Base-by-base conservation (phyloP, 2,888 invertebrate species). In the Teleiodes luculella region DNA sequence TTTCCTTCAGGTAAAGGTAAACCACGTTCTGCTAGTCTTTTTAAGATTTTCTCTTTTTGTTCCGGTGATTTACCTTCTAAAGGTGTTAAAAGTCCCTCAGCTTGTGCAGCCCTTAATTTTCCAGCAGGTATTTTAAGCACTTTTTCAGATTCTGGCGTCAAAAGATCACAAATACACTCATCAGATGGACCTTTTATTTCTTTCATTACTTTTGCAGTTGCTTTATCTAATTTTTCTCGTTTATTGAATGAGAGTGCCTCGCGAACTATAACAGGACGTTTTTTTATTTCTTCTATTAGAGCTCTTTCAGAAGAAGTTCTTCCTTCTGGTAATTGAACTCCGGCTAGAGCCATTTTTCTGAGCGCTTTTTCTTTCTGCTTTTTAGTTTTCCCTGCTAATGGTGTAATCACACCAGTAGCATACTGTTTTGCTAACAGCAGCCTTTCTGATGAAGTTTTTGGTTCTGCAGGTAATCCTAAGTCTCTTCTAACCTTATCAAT, bases 131-230 rank as follows among this genome's bases (percentile, higher is more conserved):
- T 65, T 62, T 35, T 59, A 41, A 50, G 54, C 57, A 43, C 33
- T 33, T 24, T 24, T 24, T 57, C 37, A 10, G 60, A 60, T 20
- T 61, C 61, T 13, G 68, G 65, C n/a, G 67, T 63, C 8, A 70
- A 53, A 16, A 67, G 54, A 13, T 59, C 60, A 57, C 69, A 70
- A 41, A 72, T 69, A 53, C 71, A 72, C 58, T 70, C 68, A 50
- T 70, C 69, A 50, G 64, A 64, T 1, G 67, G 68, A 3, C 68
- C 68, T 57, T 65, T 66, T 5, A 60, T 63, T 60, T 70, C 70
- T 57, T 65, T 66, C 31, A 68, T 61, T n/a, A 57, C 49, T 59
- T 67, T 70, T 10, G 62, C 62, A 1, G 68, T 68, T 61, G 59
- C 24, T 24, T 24, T 24, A 24, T 24, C 24, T 24, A 24, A 24